phyloP scores from a whole-genome alignment of 2,113 vertebrate genomes.

The Ameiurus melas region DNA sequence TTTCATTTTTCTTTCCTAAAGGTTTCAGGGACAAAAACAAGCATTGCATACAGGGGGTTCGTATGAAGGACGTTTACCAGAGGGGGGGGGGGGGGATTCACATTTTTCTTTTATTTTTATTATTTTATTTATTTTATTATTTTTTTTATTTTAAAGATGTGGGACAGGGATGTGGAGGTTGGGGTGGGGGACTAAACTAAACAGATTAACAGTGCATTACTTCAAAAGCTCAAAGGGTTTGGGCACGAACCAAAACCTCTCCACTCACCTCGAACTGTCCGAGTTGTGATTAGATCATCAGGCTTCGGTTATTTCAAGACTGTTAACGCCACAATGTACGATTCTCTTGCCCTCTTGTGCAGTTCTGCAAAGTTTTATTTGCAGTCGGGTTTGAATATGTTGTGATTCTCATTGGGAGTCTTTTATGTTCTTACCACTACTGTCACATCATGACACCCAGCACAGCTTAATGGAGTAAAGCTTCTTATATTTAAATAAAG shows the following conservation, averaged over 20 bases:
- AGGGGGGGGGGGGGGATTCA: neutral
- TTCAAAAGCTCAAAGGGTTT: conserved; percentile 54
- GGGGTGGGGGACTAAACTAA: neutral
- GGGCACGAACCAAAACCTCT: conserved; percentile 52
- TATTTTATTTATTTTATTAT: neutral
- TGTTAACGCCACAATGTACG: conserved; percentile 66
- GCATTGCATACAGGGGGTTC: conserved; percentile 58
- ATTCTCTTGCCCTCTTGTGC: conserved; percentile 58
- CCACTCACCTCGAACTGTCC: conserved; percentile 48
- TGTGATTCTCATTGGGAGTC: conserved; percentile 69
- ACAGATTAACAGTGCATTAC: conserved; percentile 50
- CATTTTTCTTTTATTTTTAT: too few relatives aligned
- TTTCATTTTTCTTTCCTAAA: conserved; percentile 54
- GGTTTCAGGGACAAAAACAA: conserved; percentile 61
- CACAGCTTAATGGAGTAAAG: conserved; percentile 66
- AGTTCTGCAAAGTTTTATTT: conserved; percentile 79
- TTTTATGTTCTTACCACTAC: conserved; percentile 68
- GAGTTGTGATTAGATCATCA: conserved; percentile 53
- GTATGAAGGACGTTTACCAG: conserved; percentile 56
- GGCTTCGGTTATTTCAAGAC: conserved; percentile 58
- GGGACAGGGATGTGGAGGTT: conserved; percentile 38
- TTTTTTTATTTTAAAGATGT: conserved; percentile 5
- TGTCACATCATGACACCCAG: conserved; percentile 65
- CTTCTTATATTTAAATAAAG: conserved; percentile 55
- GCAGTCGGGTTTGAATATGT: conserved; percentile 71